phyloP scores from a whole-genome alignment of 2,888 invertebrate species.

The Melanostoma scalare region DNA sequence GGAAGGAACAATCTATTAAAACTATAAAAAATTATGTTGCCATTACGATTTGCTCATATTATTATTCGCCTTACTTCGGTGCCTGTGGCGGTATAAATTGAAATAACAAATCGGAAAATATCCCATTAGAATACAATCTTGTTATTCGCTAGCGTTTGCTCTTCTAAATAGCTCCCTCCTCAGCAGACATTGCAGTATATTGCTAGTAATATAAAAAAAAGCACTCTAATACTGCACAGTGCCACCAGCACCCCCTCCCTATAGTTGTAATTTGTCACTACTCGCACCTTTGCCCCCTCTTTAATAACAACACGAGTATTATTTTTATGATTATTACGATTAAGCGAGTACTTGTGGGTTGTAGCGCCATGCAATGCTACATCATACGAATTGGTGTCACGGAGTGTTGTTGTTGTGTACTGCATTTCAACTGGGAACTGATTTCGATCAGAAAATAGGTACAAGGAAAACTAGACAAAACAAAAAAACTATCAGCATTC shows the following conservation, averaged over 20 bases:
- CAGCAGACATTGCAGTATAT: no score
- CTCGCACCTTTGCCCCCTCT: constrained; percentile 4
- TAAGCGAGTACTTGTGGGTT: constrained; percentile 4
- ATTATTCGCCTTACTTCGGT: no score
- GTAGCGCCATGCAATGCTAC: constrained; percentile 59
- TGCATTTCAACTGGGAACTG: constrained; percentile 41
- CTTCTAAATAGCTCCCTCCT: no score
- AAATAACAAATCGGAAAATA: no score
- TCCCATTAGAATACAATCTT: no score
- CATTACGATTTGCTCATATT: no score
- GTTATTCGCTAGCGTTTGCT: no score
- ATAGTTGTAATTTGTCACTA: constrained; percentile 50
- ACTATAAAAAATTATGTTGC: no score
- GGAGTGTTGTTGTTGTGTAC: constrained; percentile 8
- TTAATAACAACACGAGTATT: constrained; percentile 21
- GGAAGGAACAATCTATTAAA: no score
- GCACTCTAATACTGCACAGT: background rate
- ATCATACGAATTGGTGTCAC: constrained; percentile 55
- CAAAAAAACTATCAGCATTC: constrained; percentile 36
- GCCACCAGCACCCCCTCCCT: constrained; percentile 30
- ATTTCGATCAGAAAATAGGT: constrained; percentile 15
- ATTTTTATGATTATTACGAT: constrained; percentile 45
- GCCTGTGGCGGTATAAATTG: no score
- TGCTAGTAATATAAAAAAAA: background rate
- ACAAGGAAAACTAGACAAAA: constrained; percentile 23